Percentiles rank a stretch among this genome's conserved stretches.
These are phyloP conservation scores for Laticauda laticaudata DNA, from an alignment of 2,113 vertebrate genomes.

Conservation along the genomic window DNA sequence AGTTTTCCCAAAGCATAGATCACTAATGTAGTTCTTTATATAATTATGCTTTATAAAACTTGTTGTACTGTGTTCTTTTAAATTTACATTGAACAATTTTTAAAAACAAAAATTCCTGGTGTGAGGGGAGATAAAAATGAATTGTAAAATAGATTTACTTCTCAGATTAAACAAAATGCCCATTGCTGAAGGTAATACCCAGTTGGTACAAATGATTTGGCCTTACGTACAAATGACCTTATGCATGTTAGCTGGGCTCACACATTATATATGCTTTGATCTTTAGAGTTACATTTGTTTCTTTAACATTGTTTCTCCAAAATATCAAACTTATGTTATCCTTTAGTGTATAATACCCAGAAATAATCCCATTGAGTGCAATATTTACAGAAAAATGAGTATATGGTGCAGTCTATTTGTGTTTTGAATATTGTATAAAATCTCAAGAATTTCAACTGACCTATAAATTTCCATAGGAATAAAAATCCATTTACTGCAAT, in stretches of 20 bases:
- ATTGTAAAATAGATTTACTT: background rate
- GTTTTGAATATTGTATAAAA: background rate
- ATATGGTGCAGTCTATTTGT: background rate
- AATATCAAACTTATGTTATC: background rate
- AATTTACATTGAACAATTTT: background rate
- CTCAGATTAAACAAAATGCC: background rate
- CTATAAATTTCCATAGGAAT: background rate
- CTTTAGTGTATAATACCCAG: background rate
- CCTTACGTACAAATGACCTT: background rate
- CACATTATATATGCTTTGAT: background rate
- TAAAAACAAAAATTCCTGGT: background rate
- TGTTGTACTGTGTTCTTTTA: background rate
- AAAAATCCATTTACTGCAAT: background rate
- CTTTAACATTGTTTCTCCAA: background rate
- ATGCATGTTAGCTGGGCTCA: background rate
- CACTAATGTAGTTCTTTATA: background rate
- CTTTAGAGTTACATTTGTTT: background rate
- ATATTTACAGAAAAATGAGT: background rate
- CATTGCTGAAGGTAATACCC: background rate
- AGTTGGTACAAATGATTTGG: background rate
- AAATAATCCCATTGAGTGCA: background rate
- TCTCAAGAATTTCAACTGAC: background rate
- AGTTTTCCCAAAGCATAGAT: background rate
- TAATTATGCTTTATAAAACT: background rate
- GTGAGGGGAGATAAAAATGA: background rate